These are phyloP conservation scores for Leptoteleia sp. DNA, from an alignment of 1,140 invertebrate species.

Conservation along the genomic window DNA sequence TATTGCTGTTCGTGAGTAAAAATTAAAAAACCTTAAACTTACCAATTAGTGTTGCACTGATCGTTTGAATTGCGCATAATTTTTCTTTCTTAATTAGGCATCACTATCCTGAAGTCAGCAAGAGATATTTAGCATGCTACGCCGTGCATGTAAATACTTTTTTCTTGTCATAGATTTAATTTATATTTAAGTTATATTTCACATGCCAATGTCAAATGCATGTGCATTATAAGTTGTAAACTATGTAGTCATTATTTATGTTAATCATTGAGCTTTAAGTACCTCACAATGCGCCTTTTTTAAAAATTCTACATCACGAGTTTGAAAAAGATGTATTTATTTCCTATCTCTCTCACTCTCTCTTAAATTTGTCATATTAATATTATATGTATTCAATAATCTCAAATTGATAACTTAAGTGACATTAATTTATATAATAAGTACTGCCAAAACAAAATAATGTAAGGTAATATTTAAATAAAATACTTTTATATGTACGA, in stretches of 20 bases:
- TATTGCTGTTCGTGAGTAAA: too few species aligned
- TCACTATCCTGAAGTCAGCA: slow-evolving; percentile 3
- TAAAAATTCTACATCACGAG: not conserved
- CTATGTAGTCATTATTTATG: slow-evolving; percentile 24
- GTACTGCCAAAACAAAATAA: not conserved
- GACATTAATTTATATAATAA: too few species aligned
- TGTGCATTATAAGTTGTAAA: slow-evolving; percentile 2
- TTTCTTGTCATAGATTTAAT: slow-evolving; percentile 17
- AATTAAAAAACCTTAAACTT: too few species aligned
- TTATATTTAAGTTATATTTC: slow-evolving; percentile 3
- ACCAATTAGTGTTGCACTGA: too few species aligned
- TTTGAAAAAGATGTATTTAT: not conserved
- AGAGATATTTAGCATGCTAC: slow-evolving; percentile 13
- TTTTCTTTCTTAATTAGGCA: too few species aligned
- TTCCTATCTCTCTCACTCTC: too few species aligned
- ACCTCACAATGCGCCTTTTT: slow-evolving; percentile 2
- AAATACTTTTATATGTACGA: slow-evolving; percentile 1
- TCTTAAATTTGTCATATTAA: too few species aligned
- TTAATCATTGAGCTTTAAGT: slow-evolving; percentile 17
- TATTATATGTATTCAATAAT: slow-evolving; percentile 4
- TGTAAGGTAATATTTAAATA: not conserved
- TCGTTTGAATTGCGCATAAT: too few species aligned
- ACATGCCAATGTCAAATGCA: slow-evolving; percentile 5
- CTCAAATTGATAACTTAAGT: too few species aligned
- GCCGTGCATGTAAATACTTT: slow-evolving; percentile 25